Conservation (phyloP, 2,888 invertebrate species). For the Zootermopsis nevadensis region DNA sequence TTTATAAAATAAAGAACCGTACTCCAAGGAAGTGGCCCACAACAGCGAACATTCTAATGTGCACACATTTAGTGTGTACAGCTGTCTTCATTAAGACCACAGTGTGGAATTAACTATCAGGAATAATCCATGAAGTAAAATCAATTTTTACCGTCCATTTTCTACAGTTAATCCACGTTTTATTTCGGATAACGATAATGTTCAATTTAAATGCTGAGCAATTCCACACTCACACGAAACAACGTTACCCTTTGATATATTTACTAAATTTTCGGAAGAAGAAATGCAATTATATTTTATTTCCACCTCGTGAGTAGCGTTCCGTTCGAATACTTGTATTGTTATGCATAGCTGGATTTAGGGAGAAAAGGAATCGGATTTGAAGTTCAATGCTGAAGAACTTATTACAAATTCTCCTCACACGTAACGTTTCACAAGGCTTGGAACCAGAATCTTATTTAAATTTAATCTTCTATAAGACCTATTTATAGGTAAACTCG, state of each 20-base stretch:
- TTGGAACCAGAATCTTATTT: slow-evolving; percentile 34
- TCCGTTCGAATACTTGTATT: background rate
- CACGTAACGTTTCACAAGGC: background rate
- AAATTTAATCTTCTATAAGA: slow-evolving; percentile 42
- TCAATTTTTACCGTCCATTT: too few species aligned
- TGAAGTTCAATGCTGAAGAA: slow-evolving; percentile 22
- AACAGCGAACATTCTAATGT: too few species aligned
- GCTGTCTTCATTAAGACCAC: too few species aligned
- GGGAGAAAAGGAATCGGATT: slow-evolving; percentile 18
- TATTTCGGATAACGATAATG: too few species aligned
- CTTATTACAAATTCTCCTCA: slow-evolving; percentile 39
- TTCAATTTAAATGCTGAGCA: background rate
- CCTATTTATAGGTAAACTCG: slow-evolving; percentile 30
- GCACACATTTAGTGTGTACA: too few species aligned
- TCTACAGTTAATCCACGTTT: too few species aligned
- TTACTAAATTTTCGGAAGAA: slow-evolving; percentile 20
- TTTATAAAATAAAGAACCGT: too few species aligned
- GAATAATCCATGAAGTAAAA: too few species aligned
- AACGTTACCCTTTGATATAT: background rate
- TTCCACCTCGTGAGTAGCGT: background rate
- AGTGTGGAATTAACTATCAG: too few species aligned
- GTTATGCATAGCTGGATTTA: slow-evolving; percentile 19
- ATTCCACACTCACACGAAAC: background rate
- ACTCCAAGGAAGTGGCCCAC: too few species aligned
- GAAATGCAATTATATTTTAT: slow-evolving; percentile 29